Conservation (phyloP, 2,888 invertebrate genomes). For the Maniola hyperantus region DNA sequence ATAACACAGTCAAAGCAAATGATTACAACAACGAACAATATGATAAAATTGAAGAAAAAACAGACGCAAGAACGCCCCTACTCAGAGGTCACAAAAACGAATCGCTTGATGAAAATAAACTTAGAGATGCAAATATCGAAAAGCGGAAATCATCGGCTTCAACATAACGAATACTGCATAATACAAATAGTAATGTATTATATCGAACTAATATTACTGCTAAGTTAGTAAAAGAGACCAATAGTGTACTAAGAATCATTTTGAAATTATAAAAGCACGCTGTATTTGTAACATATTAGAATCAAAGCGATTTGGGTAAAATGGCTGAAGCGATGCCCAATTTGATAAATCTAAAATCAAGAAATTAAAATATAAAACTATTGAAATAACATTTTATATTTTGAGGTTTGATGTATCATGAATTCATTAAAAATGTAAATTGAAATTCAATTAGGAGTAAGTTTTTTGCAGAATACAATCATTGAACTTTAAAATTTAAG, state of each 20-base stretch:
- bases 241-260: conserved; percentile 57
- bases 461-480: conserved; percentile 18
- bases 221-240: conserved; percentile 53
- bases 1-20: conserved; percentile 64
- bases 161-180: conserved; percentile 57
- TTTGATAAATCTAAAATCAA: background rate
- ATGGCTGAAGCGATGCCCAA: conserved; percentile 22
- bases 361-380: background rate
- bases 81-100: conserved; percentile 76
- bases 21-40: conserved; percentile 71
- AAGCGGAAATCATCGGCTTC: conserved; percentile 78
- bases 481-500: conserved; percentile 26
- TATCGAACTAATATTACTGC: conserved; percentile 34
- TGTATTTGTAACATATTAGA: conserved; percentile 25
- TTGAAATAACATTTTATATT: conserved; percentile 5
- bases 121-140: conserved; percentile 71
- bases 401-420: conserved; percentile 10
- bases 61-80: conserved; percentile 72
- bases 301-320: conserved; percentile 29
- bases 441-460: background rate
- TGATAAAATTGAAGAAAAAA: conserved; percentile 65
- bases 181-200: conserved; percentile 18
- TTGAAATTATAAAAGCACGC: conserved; percentile 32
- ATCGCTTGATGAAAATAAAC: conserved; percentile 74
- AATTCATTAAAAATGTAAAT: conserved; percentile 4